Evolutionary conservation across 2,113 vertebrate species (phyloP), one percentile per base, ranked within the genome.

Genomic region (Saccopteryx bilineata): DNA sequence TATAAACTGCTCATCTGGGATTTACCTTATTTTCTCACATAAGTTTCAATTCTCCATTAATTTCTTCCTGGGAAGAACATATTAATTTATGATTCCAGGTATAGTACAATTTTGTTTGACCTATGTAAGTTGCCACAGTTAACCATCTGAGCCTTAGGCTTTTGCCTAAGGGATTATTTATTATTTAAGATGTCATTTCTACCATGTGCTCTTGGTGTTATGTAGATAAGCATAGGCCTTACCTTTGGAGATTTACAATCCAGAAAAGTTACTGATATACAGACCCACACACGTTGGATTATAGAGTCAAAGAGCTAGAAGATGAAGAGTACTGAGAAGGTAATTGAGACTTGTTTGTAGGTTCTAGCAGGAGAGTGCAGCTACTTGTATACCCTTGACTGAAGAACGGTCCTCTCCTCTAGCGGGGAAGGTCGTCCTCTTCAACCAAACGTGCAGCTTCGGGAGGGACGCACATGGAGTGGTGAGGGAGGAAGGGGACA

Each of bases 131-230:
- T 85, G 76, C 68, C 31, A 8, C 18, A 94, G 46, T 92, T 76
- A 84, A 48, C 83, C 26, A n/a, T 80, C 50, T 68, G 79, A 89
- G 63, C 12, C 63, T 61, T 54, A 76, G 68, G 50, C 12, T 83
- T 95, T 90, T 96, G 54, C 39, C 28, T 94, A 0, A 52, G 65
- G 31, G 18, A 50, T 93, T 89, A 94, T 96, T 91, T 87, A 91
- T 96, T 93, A 95, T 91, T 95, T 93, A 96, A 8, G 33, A 83
- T 65, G 46, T 94, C 48, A 87, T 91, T 94, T 74, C 75, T 21
- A 86, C 5, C 31, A 33, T 76, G 71, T n/a, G 2, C n/a, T 83
- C 17, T 76, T 39, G 54, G 69, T 65, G 15, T 31, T 28, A 2
- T 60, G 39, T 28, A 69, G 66, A 26, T 74, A 66, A 81, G 60